Conservation (phyloP, 2,888 invertebrate genomes). For the Lycia hirtaria region DNA sequence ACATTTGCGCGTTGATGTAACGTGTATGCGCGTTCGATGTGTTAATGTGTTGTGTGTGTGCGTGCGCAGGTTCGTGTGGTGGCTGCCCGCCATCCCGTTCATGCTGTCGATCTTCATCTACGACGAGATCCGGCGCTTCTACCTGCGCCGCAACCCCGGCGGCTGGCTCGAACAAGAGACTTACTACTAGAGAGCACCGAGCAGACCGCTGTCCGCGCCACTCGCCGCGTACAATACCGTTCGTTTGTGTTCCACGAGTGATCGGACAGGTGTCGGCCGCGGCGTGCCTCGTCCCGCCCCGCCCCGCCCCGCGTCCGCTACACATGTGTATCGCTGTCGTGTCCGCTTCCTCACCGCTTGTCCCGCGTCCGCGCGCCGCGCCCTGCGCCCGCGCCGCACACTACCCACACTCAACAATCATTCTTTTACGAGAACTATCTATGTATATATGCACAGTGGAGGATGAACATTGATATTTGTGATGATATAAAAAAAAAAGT, state of each 20-base stretch:
- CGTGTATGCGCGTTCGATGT: not conserved
- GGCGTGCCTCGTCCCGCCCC: not conserved
- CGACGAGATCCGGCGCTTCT: conserved; percentile 98
- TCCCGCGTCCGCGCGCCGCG: conserved; percentile 68
- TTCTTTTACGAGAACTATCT: conserved; percentile 68
- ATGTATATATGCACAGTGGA: conserved; percentile 82
- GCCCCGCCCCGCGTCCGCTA: conserved; percentile 48
- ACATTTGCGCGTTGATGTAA: too few relatives aligned
- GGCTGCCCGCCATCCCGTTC: conserved; percentile 99
- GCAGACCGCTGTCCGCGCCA: conserved; percentile 66
- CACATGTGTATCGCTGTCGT: conserved; percentile 78
- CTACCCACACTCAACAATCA: conserved; percentile 51
- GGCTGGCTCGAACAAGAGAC: conserved; percentile 99
- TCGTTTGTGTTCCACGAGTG: conserved; percentile 79
- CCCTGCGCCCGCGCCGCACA: conserved; percentile 52
- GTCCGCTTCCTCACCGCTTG: conserved; percentile 81
- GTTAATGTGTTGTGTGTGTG: conserved; percentile 43
- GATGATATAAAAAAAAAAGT: conserved; percentile 68
- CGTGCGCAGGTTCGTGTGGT: conserved; percentile 96
- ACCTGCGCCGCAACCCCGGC: conserved; percentile 98
- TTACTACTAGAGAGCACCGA: conserved; percentile 92
- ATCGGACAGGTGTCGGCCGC: conserved; percentile 47
- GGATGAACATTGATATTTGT: conserved; percentile 74
- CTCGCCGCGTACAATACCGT: conserved; percentile 74
- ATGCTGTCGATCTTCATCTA: conserved; percentile 99